These are phyloP conservation scores for Aspidapion aeneum DNA, from an alignment of 2,888 invertebrate genomes.

Conservation along the genomic window DNA sequence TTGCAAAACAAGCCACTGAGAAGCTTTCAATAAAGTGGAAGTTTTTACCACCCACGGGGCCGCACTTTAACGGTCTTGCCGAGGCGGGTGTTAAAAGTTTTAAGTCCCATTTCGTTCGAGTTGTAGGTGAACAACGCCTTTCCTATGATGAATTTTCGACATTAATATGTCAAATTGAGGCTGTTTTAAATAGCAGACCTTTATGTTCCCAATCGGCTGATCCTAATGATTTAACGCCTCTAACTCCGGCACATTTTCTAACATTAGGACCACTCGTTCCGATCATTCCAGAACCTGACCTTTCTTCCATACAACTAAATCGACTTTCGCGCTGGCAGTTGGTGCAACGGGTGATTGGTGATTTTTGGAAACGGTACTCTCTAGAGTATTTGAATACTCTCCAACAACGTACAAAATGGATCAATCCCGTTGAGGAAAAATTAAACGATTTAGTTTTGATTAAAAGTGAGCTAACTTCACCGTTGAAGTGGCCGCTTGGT, in stretches of 20 bases:
- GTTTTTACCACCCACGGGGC: background rate
- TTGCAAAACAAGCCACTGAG: background rate
- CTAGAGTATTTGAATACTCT: constrained; percentile 2
- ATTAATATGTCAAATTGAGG: constrained; percentile 1
- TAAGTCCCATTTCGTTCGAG: constrained; percentile 3
- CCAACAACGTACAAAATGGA: constrained; percentile 3
- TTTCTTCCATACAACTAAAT: too few relatives aligned
- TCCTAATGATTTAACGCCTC: background rate
- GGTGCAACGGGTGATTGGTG: background rate
- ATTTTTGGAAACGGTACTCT: constrained; percentile 1
- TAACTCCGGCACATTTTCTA: background rate
- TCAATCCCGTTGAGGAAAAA: background rate
- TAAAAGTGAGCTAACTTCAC: too few relatives aligned
- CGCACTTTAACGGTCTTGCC: background rate
- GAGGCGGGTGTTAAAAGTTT: constrained; percentile 9
- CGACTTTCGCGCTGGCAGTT: background rate
- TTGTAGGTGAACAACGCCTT: background rate
- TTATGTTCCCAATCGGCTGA: background rate
- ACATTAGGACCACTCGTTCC: background rate
- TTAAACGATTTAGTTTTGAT: too few relatives aligned
- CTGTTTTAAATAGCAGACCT: background rate
- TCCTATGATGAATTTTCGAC: constrained; percentile 3
- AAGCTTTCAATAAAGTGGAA: background rate
- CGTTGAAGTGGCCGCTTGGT: too few relatives aligned
- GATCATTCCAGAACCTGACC: too few relatives aligned